Base-by-base conservation (phyloP, 2,888 invertebrate species). In the Drosophila melanosoma region DNA sequence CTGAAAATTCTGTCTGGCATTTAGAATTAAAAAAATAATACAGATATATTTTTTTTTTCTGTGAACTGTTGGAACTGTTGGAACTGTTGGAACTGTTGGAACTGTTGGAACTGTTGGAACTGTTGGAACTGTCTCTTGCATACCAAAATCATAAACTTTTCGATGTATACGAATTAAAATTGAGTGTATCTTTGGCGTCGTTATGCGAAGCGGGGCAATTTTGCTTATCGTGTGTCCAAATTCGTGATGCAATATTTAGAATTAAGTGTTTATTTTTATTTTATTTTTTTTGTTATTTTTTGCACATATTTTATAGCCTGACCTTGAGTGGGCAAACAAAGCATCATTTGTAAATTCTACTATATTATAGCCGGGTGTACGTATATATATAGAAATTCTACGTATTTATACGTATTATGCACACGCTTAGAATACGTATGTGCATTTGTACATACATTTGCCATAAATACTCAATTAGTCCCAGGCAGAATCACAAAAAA, bases 241-340 rank as follows among this genome's bases (percentile, higher is more conserved):
- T 72, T 75, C 68, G 76, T 87, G 82, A 87, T 83, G 82, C 82
- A 83, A 87, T 84, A 87, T 83, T 78, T 78, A 61, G 87, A 87
- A 82, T 87, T 65, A 56, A 64, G 23, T 23, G 15, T 23, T 45
- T 45, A 12, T 36, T 38, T 45, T 15, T 26, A 3, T 26, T 26
- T 26, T 26, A 0, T 26, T 26, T 4, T 29, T 29, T 29, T 5
- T 29, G 29, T 29, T 29, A 2, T 79, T 6, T 36, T 71, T 79
- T 77, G 73, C 69, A 52, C 52, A 52, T 51, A 64, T 78, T 73
- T 87, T 82, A 74, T 73, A 68, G 84, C 60, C 40, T 82, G 69
- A 63, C 79, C 82, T 87, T 87, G 87, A 72, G 60, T 38, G 29
- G 40, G 38, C 83, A 65, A 82, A 83, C 87, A 87, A 87, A 83